Conservation (phyloP, 2,797 vertebrate species). For the Austrolebias charrua region DNA sequence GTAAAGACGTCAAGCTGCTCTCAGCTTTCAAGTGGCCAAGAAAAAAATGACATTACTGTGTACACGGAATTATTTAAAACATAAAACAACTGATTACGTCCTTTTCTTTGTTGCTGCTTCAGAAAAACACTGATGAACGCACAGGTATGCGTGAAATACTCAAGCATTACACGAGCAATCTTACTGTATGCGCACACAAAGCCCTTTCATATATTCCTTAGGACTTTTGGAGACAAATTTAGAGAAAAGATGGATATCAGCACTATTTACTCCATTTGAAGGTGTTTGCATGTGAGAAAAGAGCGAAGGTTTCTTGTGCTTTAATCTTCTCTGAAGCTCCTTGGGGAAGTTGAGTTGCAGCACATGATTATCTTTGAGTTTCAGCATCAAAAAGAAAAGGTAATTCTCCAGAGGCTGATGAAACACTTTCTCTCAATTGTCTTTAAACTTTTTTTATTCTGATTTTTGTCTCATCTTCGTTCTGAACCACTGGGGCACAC, state of each 20-base stretch:
- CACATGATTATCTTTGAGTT: conserved; percentile 62
- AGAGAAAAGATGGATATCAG: conserved; percentile 31
- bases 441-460: conserved; percentile 28
- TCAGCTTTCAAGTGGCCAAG: conserved; percentile 33
- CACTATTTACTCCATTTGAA: conserved; percentile 28
- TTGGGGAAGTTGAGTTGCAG: conserved; percentile 55
- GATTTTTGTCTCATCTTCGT: conserved; percentile 15
- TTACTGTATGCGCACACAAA: neutral
- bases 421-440: conserved; percentile 29
- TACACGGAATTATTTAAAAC: neutral
- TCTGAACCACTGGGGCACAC: conserved; percentile 1
- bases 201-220: conserved; percentile 11
- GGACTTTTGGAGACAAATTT: conserved; percentile 31
- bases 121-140: neutral
- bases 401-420: conserved; percentile 54
- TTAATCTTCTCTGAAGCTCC: conserved; percentile 50
- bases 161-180: conserved; percentile 6
- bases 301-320: conserved; percentile 40
- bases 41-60: conserved; percentile 10
- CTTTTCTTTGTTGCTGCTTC: conserved; percentile 34
- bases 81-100: conserved; percentile 22
- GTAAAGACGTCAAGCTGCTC: conserved; percentile 11
- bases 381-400: conserved; percentile 43
- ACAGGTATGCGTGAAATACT: neutral
- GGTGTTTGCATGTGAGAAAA: conserved; percentile 3